Percentiles rank a stretch among this genome's conserved stretches.
Evolutionary conservation across 2,113 vertebrate species (phyloP).

Genomic region (Capreolus pygargus): DNA sequence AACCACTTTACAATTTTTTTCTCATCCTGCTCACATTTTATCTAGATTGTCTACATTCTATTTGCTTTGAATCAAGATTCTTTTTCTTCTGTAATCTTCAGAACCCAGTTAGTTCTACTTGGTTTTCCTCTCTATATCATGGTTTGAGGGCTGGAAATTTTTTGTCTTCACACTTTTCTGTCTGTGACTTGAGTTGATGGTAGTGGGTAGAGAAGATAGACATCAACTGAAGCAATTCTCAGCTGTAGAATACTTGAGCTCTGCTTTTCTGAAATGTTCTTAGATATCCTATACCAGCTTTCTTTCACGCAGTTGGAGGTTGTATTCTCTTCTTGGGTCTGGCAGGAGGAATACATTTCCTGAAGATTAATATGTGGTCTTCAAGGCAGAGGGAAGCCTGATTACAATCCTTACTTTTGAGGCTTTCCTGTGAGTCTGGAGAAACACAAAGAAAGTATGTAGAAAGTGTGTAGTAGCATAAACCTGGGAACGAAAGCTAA

Average conservation of each 20-base stretch:
- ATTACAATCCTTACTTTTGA: not conserved
- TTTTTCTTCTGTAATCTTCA: not conserved
- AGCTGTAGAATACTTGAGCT: not conserved
- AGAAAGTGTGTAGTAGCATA: not conserved
- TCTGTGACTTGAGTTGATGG: not conserved
- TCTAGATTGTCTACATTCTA: not conserved
- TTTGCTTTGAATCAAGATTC: not conserved
- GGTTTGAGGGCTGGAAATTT: not conserved
- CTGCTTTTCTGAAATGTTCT: not conserved
- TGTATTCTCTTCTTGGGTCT: not conserved
- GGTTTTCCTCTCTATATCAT: not conserved
- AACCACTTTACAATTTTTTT: not conserved
- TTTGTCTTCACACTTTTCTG: not conserved
- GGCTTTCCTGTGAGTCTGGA: not conserved
- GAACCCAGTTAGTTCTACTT: not conserved
- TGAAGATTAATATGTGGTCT: not conserved
- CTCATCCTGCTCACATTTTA: not conserved
- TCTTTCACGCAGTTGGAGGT: not conserved
- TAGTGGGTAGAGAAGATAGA: not conserved
- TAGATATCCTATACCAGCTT: not conserved
- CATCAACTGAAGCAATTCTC: not conserved
- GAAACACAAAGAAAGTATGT: not conserved
- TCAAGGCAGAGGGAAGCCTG: not conserved
- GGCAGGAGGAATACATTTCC: not conserved
- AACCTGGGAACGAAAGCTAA: not conserved